Conservation (phyloP, 2,113 vertebrate genomes). For the Nesoenas mayeri region DNA sequence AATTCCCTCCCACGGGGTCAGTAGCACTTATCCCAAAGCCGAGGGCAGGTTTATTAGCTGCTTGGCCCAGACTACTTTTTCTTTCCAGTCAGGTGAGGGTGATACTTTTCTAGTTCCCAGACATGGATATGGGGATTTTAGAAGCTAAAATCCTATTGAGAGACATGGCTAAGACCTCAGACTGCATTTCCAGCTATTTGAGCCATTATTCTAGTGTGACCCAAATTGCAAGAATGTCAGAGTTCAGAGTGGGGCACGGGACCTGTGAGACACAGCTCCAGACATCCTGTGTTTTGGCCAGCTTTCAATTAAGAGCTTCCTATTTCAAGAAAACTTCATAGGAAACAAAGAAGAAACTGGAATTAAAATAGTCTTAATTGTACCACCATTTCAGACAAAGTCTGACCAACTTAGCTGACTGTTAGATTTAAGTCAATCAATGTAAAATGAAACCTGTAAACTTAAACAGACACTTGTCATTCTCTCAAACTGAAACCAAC, state of each 20-base stretch:
- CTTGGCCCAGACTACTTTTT: neutral
- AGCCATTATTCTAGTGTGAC: neutral
- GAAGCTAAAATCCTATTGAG: neutral
- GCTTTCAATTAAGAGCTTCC: neutral
- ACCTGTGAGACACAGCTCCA: neutral
- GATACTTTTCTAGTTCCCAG: neutral
- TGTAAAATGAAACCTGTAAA: neutral
- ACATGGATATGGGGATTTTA: neutral
- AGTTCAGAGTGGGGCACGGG: neutral
- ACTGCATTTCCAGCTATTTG: neutral
- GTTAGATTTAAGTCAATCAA: neutral
- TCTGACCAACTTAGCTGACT: neutral
- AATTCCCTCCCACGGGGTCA: neutral
- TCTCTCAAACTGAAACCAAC: neutral
- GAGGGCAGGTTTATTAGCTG: neutral
- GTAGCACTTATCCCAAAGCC: neutral
- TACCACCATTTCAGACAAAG: neutral
- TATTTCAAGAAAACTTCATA: neutral
- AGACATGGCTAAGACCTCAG: neutral
- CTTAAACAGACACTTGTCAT: neutral
- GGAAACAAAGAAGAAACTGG: neutral
- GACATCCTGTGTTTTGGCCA: neutral
- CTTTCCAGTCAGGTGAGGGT: neutral
- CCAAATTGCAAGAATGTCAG: neutral
- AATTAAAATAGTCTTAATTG: neutral